Percentiles rank a stretch among this genome's conserved stretches.
Conservation (phyloP, 1,140 invertebrate genomes). For the Bombus fervidus region DNA sequence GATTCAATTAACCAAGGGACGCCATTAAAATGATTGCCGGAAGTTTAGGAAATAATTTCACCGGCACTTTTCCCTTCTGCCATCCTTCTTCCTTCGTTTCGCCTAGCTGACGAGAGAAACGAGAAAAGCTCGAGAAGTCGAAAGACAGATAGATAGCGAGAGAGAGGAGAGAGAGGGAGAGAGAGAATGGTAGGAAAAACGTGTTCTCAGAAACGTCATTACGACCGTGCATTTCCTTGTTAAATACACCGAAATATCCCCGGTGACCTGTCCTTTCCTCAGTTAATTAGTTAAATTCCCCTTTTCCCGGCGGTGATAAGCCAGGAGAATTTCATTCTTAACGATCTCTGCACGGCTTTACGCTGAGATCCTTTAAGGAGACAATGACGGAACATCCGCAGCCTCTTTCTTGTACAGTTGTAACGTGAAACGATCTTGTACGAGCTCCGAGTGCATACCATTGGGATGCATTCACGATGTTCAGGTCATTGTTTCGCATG, state of each 20-base stretch:
- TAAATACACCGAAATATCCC: constrained; percentile 64
- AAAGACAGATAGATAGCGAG: too few relatives aligned
- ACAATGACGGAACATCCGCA: constrained; percentile 60
- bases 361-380: constrained; percentile 58
- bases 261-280: constrained; percentile 65
- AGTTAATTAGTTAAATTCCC: constrained; percentile 71
- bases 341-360: constrained; percentile 57
- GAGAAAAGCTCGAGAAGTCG: too few relatives aligned
- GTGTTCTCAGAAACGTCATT: constrained; percentile 58
- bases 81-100: neutral
- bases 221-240: constrained; percentile 54
- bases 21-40: constrained; percentile 2
- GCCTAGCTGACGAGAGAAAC: neutral
- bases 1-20: constrained; percentile 16
- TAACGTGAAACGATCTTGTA: constrained; percentile 31
- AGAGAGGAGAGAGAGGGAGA: too few relatives aligned
- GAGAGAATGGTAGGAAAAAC: neutral
- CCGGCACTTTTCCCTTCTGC: too few relatives aligned
- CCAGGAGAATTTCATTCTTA: constrained; percentile 68
- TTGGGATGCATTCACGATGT: constrained; percentile 58
- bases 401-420: constrained; percentile 23
- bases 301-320: constrained; percentile 64
- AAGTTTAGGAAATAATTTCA: constrained; percentile 7
- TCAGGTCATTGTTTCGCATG: constrained; percentile 52
- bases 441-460: constrained; percentile 46